These are phyloP conservation scores for Sebastes cheni DNA, from an alignment of 2,797 vertebrate genomes.

Conservation along the genomic window DNA sequence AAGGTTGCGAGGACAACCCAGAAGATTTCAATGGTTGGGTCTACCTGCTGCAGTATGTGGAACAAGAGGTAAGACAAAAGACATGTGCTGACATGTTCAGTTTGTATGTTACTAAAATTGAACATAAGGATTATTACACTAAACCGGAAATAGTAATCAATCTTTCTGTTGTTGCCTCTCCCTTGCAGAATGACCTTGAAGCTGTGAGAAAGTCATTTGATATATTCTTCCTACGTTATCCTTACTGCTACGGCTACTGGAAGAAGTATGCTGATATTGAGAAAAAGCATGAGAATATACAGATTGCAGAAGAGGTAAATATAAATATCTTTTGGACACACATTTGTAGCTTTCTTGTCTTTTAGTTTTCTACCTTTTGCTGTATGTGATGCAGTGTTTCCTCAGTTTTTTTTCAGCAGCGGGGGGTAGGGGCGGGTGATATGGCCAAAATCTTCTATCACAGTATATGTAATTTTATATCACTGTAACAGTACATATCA, in stretches of 20 bases:
- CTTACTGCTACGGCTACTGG: conserved; percentile 99
- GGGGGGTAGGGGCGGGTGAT: too few species aligned
- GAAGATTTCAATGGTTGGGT: conserved; percentile 99
- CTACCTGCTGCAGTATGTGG: conserved; percentile 94
- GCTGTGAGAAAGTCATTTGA: conserved; percentile 93
- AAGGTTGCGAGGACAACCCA: conserved; percentile 91
- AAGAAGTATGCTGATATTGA: conserved; percentile 98
- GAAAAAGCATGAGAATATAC: conserved; percentile 90
- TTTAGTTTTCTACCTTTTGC: not conserved
- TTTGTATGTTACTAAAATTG: not conserved
- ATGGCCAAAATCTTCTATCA: too few species aligned
- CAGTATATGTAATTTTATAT: too few species aligned
- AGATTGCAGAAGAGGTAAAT: conserved; percentile 95
- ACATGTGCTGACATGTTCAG: not conserved
- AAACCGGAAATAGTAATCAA: not conserved
- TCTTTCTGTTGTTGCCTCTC: not conserved
- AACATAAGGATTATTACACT: not conserved
- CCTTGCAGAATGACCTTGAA: conserved; percentile 86
- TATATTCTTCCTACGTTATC: conserved; percentile 93
- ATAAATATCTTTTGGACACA: not conserved
- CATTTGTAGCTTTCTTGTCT: not conserved
- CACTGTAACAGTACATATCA: too few species aligned
- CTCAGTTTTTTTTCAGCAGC: too few species aligned
- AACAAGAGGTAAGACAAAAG: conserved; percentile 91
- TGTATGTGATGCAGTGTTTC: not conserved